phyloP scores from a whole-genome alignment of 2,888 invertebrate genomes.

The Polylopha cassiicola region DNA sequence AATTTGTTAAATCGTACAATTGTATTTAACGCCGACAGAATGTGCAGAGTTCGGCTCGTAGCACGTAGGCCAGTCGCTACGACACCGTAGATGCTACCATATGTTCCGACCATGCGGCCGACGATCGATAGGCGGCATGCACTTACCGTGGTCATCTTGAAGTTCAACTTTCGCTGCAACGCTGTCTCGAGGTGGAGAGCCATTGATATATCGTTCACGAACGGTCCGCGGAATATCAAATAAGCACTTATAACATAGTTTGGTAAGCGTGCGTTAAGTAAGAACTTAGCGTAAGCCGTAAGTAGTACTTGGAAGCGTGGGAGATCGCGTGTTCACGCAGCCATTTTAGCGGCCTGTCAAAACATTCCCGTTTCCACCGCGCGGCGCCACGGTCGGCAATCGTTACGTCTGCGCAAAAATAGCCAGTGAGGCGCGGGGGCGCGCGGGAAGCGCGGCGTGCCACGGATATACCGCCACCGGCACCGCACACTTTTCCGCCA shows the following conservation, averaged over 20 bases:
- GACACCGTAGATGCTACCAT: slow-evolving; percentile 58
- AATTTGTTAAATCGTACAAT: slow-evolving; percentile 5
- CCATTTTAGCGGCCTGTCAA: slow-evolving; percentile 73
- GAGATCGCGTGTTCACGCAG: slow-evolving; percentile 71
- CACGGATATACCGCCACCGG: slow-evolving; percentile 29
- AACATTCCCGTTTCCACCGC: slow-evolving; percentile 49
- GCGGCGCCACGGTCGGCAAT: slow-evolving; percentile 54
- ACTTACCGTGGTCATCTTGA: slow-evolving; percentile 76
- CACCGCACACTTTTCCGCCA: slow-evolving; percentile 47
- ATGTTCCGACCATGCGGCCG: slow-evolving; percentile 66
- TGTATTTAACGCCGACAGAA: slow-evolving; percentile 27
- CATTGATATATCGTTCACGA: slow-evolving; percentile 47
- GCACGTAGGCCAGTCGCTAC: slow-evolving; percentile 36
- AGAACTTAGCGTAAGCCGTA: slow-evolving; percentile 63
- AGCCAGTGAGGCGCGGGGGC: slow-evolving; percentile 34
- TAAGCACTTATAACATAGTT: slow-evolving; percentile 65
- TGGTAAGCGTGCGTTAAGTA: slow-evolving; percentile 52
- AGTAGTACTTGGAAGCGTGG: slow-evolving; percentile 59
- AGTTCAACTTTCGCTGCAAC: slow-evolving; percentile 74
- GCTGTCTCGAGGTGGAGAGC: slow-evolving; percentile 72
- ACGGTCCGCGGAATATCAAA: slow-evolving; percentile 39
- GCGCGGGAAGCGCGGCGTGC: slow-evolving; percentile 31
- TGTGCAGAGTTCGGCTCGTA: slow-evolving; percentile 25
- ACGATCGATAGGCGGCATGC: slow-evolving; percentile 67
- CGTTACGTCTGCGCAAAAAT: slow-evolving; percentile 69